Conservation (phyloP, 2,113 vertebrate species). For the Falco punctatus region DNA sequence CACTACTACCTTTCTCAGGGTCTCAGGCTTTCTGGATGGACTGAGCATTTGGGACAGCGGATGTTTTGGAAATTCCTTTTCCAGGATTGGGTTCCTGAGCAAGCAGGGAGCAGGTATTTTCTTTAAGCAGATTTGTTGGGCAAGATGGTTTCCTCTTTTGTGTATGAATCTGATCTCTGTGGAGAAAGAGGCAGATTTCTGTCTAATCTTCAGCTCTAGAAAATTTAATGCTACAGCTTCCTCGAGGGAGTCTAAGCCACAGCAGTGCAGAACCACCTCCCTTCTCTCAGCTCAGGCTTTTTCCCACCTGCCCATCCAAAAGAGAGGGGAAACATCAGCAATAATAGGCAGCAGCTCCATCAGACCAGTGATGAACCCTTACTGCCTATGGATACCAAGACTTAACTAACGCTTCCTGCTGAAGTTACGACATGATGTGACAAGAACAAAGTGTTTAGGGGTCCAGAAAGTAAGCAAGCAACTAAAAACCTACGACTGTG, state of each 20-base stretch:
- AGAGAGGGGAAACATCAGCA: neutral
- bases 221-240: neutral
- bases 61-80: neutral
- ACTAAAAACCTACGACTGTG: neutral
- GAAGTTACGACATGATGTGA: neutral
- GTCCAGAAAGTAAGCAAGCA: neutral
- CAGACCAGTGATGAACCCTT: fast-evolving
- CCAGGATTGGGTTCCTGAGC: neutral
- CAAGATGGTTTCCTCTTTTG: neutral
- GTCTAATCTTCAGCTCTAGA: neutral
- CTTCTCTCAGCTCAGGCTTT: neutral
- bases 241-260: neutral
- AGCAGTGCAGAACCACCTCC: neutral
- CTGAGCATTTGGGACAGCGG: neutral
- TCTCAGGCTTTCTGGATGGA: neutral
- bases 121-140: neutral
- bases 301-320: neutral
- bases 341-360: neutral
- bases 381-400: neutral
- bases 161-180: neutral
- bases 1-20: neutral
- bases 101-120: neutral
- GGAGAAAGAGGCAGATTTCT: neutral
- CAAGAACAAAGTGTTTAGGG: neutral
- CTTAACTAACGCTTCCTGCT: fast-evolving